Evolutionary conservation across 2,888 invertebrate species (phyloP).

Genomic region (Cataglyphis livida): DNA sequence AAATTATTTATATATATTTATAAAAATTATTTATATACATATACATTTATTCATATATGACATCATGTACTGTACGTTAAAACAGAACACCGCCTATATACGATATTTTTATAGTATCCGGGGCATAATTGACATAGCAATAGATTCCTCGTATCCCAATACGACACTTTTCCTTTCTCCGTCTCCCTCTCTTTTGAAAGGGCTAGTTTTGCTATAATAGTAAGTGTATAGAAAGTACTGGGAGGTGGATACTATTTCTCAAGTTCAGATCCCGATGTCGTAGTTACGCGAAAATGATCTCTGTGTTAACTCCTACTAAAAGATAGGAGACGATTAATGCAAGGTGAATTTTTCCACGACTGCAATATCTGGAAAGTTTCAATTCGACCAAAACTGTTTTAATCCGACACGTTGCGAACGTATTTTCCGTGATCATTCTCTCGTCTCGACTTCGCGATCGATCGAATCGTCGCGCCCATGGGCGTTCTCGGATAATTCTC

Average conservation of each 20-base stretch:
- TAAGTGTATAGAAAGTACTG: not conserved
- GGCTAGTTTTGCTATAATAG: not conserved
- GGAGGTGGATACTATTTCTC: not conserved
- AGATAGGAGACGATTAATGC: not conserved
- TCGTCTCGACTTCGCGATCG: conserved; percentile 56
- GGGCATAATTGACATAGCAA: conserved; percentile 20
- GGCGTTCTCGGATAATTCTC: conserved; percentile 52
- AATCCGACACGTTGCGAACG: not conserved
- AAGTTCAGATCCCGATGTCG: not conserved
- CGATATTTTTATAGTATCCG: conserved; percentile 4
- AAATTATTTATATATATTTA: not conserved
- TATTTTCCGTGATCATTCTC: conserved; percentile 24
- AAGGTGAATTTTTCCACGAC: not conserved
- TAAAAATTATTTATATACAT: no score
- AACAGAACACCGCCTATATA: not conserved
- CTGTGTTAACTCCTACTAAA: not conserved
- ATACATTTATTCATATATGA: not conserved
- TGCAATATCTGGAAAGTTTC: not conserved
- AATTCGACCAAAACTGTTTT: not conserved
- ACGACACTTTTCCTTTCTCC: not conserved
- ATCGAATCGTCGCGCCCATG: conserved; percentile 66
- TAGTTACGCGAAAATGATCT: not conserved
- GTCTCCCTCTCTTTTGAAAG: not conserved
- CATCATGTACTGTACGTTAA: not conserved
- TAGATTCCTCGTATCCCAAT: conserved; percentile 15